Evolutionary conservation across 2,113 vertebrate species (phyloP).

Genomic region (Pseudolaguvia tuberculata): DNA sequence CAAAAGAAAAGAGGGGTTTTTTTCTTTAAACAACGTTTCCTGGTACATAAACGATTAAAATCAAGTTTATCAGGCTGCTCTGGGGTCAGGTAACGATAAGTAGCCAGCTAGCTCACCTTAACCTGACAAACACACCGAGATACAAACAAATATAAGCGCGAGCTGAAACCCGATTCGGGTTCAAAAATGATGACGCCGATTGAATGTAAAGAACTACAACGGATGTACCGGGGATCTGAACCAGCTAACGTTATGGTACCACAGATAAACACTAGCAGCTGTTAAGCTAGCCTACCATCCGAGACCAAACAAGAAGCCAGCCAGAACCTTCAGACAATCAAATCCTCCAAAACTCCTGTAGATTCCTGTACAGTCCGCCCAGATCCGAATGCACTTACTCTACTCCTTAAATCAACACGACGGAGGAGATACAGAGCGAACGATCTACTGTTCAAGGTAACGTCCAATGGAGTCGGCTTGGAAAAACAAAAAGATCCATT

Average conservation of each 20-base stretch:
- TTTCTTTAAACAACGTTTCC: neutral
- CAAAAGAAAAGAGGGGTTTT: neutral
- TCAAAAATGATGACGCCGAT: neutral
- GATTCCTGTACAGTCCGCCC: conserved; percentile 58
- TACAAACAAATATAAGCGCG: neutral
- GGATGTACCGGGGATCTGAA: conserved; percentile 7
- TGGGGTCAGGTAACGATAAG: neutral
- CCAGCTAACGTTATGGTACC: neutral
- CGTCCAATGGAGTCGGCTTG: conserved; percentile 53
- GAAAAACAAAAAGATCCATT: conserved; percentile 58
- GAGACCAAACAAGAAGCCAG: neutral
- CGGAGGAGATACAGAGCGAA: too few species aligned
- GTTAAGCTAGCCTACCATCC: conserved; percentile 19
- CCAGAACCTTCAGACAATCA: conserved; percentile 34
- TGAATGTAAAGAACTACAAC: neutral
- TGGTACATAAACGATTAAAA: conserved; percentile 2
- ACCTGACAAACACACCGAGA: conserved; percentile 16
- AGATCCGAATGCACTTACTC: conserved; percentile 60
- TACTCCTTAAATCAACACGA: conserved; percentile 2
- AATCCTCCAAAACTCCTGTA: conserved; percentile 45
- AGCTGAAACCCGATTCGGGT: neutral
- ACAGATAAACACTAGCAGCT: conserved; percentile 1
- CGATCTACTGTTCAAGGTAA: conserved; percentile 6
- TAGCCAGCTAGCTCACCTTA: conserved; percentile 33
- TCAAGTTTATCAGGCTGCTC: conserved; percentile 26